A percentile compares a stretch with the other conserved stretches of the same genome.
Evolutionary conservation across 1,140 invertebrate species (phyloP).

Genomic region (Tenebrio molitor): DNA sequence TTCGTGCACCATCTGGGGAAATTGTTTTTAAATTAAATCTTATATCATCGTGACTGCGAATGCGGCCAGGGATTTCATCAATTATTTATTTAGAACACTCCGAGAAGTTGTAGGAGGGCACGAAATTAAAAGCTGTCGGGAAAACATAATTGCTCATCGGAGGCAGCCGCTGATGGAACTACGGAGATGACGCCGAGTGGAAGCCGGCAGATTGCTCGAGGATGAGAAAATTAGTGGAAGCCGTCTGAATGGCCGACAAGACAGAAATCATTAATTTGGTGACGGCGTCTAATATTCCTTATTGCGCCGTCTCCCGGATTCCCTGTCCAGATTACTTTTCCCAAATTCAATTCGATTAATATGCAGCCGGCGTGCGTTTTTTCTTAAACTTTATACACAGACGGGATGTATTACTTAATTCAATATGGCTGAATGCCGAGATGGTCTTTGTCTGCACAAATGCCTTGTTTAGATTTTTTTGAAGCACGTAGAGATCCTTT

Average conservation of each 20-base stretch:
- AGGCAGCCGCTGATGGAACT: constrained; percentile 52
- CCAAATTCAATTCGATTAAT: constrained; percentile 46
- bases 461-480: background rate
- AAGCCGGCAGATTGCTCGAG: constrained; percentile 48
- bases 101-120: constrained; percentile 49
- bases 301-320: constrained; percentile 26
- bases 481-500: too few species aligned
- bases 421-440: background rate
- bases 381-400: constrained; percentile 28
- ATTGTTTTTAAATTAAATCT: constrained; percentile 56
- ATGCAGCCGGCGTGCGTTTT: constrained; percentile 38
- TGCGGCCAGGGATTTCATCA: constrained; percentile 53
- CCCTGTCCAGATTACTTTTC: constrained; percentile 33
- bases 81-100: constrained; percentile 57
- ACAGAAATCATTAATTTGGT: constrained; percentile 56
- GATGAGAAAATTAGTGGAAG: constrained; percentile 48
- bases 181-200: constrained; percentile 52
- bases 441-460: constrained; percentile 11
- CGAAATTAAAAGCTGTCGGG: constrained; percentile 59
- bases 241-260: constrained; percentile 52
- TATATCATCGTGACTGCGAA: constrained; percentile 50
- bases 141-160: constrained; percentile 59
- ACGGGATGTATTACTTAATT: constrained; percentile 34
- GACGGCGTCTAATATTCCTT: constrained; percentile 54
- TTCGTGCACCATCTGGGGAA: constrained; percentile 51